Conservation (phyloP, 2,797 vertebrate species). For the Scleropages formosus region DNA sequence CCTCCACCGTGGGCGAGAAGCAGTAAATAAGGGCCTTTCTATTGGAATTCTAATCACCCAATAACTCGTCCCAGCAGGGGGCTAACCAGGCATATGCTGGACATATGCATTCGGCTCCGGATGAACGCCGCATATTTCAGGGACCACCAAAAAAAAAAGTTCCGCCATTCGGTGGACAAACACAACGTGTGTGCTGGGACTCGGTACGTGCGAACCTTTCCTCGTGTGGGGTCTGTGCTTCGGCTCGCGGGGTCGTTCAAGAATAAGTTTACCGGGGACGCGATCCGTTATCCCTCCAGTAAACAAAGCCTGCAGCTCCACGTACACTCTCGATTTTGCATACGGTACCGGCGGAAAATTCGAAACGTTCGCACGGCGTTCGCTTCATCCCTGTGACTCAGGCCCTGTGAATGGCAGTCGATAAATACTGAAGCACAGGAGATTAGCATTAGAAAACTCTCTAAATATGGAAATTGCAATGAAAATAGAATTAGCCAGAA, state of each 20-base stretch:
- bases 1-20: conserved; percentile 26
- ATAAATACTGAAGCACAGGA: not conserved
- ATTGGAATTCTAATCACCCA: conserved; percentile 51
- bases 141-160: too few species aligned
- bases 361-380: not conserved
- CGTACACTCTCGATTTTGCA: too few species aligned
- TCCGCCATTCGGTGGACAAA: not conserved
- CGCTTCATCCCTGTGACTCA: not conserved
- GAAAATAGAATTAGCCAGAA: conserved; percentile 9
- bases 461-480: conserved; percentile 17
- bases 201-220: too few species aligned
- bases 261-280: too few species aligned
- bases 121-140: conserved; percentile 25
- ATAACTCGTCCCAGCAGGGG: conserved; percentile 42
- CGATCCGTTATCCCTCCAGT: too few species aligned
- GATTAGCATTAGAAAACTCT: conserved; percentile 11
- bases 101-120: conserved; percentile 47
- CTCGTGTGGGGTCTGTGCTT: too few species aligned
- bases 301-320: too few species aligned
- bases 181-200: not conserved
- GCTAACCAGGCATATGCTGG: conserved; percentile 40
- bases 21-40: conserved; percentile 56
- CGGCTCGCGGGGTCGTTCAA: too few species aligned
- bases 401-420: not conserved
- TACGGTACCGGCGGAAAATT: too few species aligned